Percentiles rank a stretch among this genome's conserved stretches.
Evolutionary conservation across 2,113 vertebrate genomes (phyloP).

Genomic region (Pteruthius melanotis): DNA sequence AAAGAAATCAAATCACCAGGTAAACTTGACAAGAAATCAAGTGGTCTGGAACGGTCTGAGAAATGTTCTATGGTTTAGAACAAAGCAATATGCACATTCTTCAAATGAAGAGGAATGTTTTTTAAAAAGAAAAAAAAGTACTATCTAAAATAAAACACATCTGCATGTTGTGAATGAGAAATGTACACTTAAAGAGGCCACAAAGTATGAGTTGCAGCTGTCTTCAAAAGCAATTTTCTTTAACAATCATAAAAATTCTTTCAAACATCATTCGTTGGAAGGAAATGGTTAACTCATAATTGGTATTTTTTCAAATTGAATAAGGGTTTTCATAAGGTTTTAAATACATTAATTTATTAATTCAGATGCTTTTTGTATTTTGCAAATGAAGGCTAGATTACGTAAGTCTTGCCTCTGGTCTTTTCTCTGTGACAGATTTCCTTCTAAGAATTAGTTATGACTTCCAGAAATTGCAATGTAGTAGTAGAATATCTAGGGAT

Average conservation of each 20-base stretch:
- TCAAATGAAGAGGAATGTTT: not conserved
- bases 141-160: not conserved
- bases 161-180: not conserved
- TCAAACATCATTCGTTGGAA: not conserved
- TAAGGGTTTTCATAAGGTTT: not conserved
- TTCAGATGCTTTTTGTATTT: not conserved
- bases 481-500: not conserved
- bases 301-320: not conserved
- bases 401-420: not conserved
- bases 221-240: not conserved
- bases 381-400: not conserved
- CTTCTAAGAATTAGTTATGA: not conserved
- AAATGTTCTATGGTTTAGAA: not conserved
- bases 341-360: constrained; percentile 2
- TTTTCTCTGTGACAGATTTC: not conserved
- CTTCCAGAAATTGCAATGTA: not conserved
- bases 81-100: not conserved
- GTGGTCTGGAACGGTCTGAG: not conserved
- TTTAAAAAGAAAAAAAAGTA: not conserved
- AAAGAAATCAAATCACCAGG: not conserved
- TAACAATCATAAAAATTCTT: not conserved
- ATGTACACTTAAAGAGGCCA: not conserved
- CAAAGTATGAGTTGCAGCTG: not conserved
- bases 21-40: constrained; percentile 31
- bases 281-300: not conserved